phyloP scores from a whole-genome alignment of 2,888 invertebrate species.

The Nowickia ferox region DNA sequence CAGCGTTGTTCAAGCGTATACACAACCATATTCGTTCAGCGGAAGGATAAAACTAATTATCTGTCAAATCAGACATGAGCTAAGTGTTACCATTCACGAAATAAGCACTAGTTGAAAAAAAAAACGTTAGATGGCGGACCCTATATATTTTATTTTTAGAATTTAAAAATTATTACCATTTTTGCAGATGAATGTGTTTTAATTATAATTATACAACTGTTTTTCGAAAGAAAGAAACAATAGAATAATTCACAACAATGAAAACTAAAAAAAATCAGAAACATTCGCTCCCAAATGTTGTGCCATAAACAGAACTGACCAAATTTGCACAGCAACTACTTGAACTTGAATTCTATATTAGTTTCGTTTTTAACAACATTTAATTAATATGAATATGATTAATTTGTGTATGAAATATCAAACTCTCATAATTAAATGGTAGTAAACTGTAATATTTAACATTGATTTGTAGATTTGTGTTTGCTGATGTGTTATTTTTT shows the following conservation, averaged over 20 bases:
- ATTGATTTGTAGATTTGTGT: constrained; percentile 30
- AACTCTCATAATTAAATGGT: constrained; percentile 36
- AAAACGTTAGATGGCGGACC: too few species aligned
- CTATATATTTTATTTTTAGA: constrained; percentile 21
- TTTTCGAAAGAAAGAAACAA: background rate
- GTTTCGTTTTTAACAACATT: background rate
- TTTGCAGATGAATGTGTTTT: constrained; percentile 24
- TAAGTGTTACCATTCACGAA: too few species aligned
- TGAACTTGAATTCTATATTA: constrained; percentile 38
- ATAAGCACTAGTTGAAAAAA: too few species aligned
- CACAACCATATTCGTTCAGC: too few species aligned
- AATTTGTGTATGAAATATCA: background rate
- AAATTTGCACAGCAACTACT: constrained; percentile 10
- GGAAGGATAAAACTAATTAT: too few species aligned
- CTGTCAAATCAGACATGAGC: too few species aligned
- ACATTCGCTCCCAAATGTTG: background rate
- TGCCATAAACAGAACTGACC: background rate
- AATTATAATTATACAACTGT: constrained; percentile 39
- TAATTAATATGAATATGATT: background rate
- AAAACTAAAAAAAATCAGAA: background rate
- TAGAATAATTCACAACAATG: background rate
- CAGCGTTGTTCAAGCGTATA: too few species aligned
- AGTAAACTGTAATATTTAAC: background rate
- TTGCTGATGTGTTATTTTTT: constrained; percentile 28
- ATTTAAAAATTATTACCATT: constrained; percentile 12